Base-by-base conservation (phyloP, 1,140 invertebrate species). In the Maniola jurtina region DNA sequence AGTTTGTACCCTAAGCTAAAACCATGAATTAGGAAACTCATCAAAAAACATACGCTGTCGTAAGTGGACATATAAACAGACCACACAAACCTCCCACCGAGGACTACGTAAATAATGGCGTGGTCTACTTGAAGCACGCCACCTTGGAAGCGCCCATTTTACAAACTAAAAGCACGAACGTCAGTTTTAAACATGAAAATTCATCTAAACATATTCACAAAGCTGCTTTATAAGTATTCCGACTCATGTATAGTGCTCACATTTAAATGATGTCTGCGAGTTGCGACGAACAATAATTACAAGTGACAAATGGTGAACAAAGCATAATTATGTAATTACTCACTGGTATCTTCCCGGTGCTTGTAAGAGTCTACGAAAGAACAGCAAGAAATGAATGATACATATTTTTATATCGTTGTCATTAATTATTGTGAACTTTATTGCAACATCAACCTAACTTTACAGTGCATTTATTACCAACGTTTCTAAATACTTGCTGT, bases 51-150 rank as follows among this genome's bases (percentile, higher is more conserved):
- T 35, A 64, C 16, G 13, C 14, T 5, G 16, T 57, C 11, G 5
- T 34, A 13, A 14, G 42, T 63, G 42, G 40, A 52, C 57, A 60
- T 66, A 42, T 33, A 68, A 55, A 61, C 61, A 64, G 57, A 82
- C 70, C 71, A 63, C 71, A 90, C 88, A 87, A 77, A 91, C 90
- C 91, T 91, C 85, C 75, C 75, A 66, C 50, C 69, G 64, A 54
- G 33, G 61, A 16, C 55, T 78, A 80, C 84, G 85, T 65, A 76
- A 72, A 77, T 84, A 77, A 70, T 85, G 87, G 70, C 79, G 77
- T 79, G 86, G 82, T 81, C 86, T 91, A 84, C 86, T 84, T 64
- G 90, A 91, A 63, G 87, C 83, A 62, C 91, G 87, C 91, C 91
- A 92, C 75, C 91, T 84, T 70, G 83, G 83, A 68, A 89, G 78